phyloP scores from a whole-genome alignment of 2,797 vertebrate genomes.

The Sitta carolinensis region DNA sequence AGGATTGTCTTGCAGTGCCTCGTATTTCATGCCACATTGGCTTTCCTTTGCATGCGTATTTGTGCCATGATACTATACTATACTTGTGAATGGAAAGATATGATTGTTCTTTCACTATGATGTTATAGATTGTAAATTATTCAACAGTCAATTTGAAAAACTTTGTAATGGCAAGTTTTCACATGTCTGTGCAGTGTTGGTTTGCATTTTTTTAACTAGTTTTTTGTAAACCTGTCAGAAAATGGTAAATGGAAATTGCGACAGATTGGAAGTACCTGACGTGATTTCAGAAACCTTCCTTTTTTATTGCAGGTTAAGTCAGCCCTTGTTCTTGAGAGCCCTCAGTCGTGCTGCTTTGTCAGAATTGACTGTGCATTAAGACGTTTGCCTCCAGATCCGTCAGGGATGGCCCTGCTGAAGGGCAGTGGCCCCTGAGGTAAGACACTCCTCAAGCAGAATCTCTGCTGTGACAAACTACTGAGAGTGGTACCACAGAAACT shows the following conservation, averaged over 20 bases:
- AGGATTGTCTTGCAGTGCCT: neutral
- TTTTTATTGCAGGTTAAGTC: conserved; percentile 75
- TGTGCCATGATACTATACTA: neutral
- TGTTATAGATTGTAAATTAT: neutral
- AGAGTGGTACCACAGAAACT: conserved; percentile 49
- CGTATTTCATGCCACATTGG: neutral
- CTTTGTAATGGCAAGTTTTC: neutral
- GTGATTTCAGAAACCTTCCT: conserved; percentile 57
- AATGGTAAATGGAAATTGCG: neutral
- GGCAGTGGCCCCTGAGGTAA: conserved; percentile 35
- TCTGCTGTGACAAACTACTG: conserved; percentile 10
- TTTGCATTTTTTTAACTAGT: neutral
- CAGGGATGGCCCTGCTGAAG: neutral
- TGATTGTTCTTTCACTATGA: accelerated
- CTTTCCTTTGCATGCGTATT: neutral
- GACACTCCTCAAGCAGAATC: conserved; percentile 6
- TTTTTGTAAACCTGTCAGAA: neutral
- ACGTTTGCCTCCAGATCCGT: neutral
- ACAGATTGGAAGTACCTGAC: neutral
- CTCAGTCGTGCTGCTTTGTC: neutral
- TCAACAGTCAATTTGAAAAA: neutral
- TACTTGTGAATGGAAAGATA: neutral
- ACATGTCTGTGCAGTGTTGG: neutral
- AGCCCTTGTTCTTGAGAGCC: conserved; percentile 35
- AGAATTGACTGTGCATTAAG: neutral